These are phyloP conservation scores for Physocephala rufipes DNA, from an alignment of 2,888 invertebrate species.

Conservation along the genomic window DNA sequence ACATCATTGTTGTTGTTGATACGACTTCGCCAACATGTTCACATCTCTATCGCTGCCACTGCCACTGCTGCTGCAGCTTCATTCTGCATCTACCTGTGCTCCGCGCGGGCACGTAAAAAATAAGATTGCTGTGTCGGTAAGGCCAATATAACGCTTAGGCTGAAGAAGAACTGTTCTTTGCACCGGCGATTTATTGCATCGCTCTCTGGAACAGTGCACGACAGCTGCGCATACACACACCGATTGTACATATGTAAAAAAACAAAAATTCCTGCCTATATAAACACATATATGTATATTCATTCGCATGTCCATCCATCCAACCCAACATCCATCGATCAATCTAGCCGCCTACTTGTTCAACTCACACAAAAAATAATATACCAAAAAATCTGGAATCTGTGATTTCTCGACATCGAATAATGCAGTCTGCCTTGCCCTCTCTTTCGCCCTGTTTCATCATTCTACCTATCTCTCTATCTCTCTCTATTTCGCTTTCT, in stretches of 20 bases:
- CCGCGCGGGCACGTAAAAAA: conserved; percentile 37
- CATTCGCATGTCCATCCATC: neutral
- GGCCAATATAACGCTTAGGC: conserved; percentile 31
- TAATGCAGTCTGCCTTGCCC: too few relatives aligned
- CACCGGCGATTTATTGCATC: conserved; percentile 43
- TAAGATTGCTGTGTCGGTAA: conserved; percentile 44
- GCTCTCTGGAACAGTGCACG: conserved; percentile 42
- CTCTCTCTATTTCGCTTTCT: too few relatives aligned
- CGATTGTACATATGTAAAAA: too few relatives aligned
- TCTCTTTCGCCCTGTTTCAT: too few relatives aligned
- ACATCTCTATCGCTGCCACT: too few relatives aligned
- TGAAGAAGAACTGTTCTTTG: conserved; percentile 35
- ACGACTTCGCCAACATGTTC: too few relatives aligned
- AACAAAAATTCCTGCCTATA: too few relatives aligned
- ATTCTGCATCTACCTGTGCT: too few relatives aligned
- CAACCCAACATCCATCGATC: neutral
- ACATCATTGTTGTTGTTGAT: too few relatives aligned
- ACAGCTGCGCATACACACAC: conserved; percentile 22
- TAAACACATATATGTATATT: neutral
- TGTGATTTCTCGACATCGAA: neutral
- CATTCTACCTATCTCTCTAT: too few relatives aligned
- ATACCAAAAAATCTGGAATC: conserved; percentile 7
- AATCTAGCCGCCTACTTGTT: neutral
- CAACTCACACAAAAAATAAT: neutral
- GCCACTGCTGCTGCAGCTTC: neutral